Percentiles rank a stretch among this genome's conserved stretches.
These are phyloP conservation scores for Anser cygnoides DNA, from an alignment of 2,113 vertebrate species.

Conservation along the genomic window DNA sequence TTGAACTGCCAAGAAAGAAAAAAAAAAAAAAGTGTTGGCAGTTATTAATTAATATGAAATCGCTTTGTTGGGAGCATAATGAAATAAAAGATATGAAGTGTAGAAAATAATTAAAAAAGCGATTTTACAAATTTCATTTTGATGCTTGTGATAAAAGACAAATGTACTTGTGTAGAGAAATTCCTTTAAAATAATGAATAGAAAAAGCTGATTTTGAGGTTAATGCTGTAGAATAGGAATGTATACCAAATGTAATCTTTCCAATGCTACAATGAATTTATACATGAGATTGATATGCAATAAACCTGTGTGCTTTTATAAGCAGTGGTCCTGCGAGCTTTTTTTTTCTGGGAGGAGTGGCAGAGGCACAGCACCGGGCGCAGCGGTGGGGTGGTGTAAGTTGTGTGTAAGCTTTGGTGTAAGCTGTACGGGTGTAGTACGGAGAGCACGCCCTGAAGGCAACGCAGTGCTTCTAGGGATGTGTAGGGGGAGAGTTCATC, in stretches of 20 bases:
- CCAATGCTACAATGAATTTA: slow-evolving; percentile 99
- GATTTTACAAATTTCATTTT: slow-evolving; percentile 84
- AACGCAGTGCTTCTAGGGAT: accelerated
- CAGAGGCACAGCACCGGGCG: accelerated
- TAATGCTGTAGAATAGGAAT: slow-evolving; percentile 98
- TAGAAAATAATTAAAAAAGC: slow-evolving; percentile 74
- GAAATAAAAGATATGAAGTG: slow-evolving; percentile 73
- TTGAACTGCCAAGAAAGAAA: slow-evolving; percentile 78
- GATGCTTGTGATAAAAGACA: slow-evolving; percentile 93
- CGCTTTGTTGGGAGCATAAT: slow-evolving; percentile 76
- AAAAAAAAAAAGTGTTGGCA: slow-evolving; percentile 70
- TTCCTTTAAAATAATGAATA: slow-evolving; percentile 80
- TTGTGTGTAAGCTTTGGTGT: too few species aligned
- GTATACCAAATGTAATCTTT: slow-evolving; percentile 99
- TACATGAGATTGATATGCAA: slow-evolving; percentile 99
- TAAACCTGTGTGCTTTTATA: slow-evolving; percentile 99
- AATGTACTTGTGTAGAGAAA: slow-evolving; percentile 92
- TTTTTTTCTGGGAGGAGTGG: neutral
- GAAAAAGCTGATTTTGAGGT: slow-evolving; percentile 92
- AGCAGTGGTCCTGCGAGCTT: slow-evolving; percentile 47
- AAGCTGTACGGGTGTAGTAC: accelerated
- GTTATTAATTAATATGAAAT: slow-evolving; percentile 80
- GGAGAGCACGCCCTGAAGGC: accelerated
- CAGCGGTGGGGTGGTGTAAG: accelerated
- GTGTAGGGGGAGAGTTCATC: accelerated